A percentile compares a stretch with the other conserved stretches of the same genome.
These are phyloP conservation scores for Isotomurus palustris DNA, from an alignment of 2,888 invertebrate species.

Conservation along the genomic window DNA sequence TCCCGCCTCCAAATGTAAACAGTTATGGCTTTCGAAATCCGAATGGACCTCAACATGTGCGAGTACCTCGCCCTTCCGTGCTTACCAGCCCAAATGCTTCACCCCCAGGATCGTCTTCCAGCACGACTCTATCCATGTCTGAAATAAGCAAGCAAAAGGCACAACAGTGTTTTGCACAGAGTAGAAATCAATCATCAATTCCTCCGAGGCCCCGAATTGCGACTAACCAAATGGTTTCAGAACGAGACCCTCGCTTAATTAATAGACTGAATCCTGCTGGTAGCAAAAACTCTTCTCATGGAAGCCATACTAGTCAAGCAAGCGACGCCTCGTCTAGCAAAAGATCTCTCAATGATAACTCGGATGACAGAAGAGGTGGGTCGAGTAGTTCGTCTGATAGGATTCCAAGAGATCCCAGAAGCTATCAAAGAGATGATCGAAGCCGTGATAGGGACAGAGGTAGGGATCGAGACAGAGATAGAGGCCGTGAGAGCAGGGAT, in stretches of 20 bases:
- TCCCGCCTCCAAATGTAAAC: neutral
- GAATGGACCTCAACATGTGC: neutral
- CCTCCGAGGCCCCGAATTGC: neutral
- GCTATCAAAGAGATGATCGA: no score
- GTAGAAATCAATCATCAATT: neutral
- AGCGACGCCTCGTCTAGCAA: no score
- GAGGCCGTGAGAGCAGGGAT: no score
- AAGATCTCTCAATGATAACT: no score
- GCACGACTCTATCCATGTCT: neutral
- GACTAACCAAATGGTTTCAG: constrained; percentile 4
- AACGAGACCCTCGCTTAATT: constrained; percentile 1
- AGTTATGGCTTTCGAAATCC: neutral
- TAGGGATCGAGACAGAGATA: neutral
- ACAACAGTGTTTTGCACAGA: constrained; percentile 23
- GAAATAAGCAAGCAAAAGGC: constrained; percentile 23
- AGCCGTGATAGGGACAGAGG: neutral
- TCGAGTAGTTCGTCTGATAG: no score
- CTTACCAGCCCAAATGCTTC: neutral
- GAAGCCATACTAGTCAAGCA: no score
- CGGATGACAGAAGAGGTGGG: no score
- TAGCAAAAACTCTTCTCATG: neutral
- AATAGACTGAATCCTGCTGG: neutral
- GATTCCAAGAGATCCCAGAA: no score
- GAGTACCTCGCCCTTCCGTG: neutral
- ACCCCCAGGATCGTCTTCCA: neutral